Percentiles rank a stretch among this genome's conserved stretches.
Conservation (phyloP, 64 coral and sea anemone species). For the Anthopleura sola region DNA sequence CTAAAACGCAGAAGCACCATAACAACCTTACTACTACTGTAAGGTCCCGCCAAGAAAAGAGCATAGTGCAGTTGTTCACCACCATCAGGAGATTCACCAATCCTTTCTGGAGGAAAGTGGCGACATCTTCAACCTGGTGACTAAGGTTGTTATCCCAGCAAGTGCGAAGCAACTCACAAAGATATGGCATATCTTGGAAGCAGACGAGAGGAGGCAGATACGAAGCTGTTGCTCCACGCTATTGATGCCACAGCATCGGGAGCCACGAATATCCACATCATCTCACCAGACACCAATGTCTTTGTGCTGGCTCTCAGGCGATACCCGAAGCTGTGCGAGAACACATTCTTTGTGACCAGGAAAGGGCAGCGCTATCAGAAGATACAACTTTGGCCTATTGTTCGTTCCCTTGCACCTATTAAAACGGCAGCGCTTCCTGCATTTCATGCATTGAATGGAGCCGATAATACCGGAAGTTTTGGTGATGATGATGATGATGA, state of each 20-base stretch:
- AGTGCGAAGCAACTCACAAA: slow-evolving; percentile 17
- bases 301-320: slow-evolving; percentile 25
- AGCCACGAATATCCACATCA: neutral
- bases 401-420: slow-evolving; percentile 5
- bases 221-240: neutral
- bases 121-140: slow-evolving; percentile 55
- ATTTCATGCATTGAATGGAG: slow-evolving; percentile 38
- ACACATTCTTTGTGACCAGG: slow-evolving; percentile 22
- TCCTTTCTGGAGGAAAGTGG: slow-evolving; percentile 15
- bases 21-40: slow-evolving; percentile 4
- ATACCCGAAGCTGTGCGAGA: slow-evolving; percentile 13
- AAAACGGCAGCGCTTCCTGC: slow-evolving; percentile 22
- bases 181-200: slow-evolving; percentile 27
- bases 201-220: slow-evolving; percentile 19
- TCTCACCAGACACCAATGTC: slow-evolving; percentile 26
- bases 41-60: slow-evolving; percentile 5
- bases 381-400: slow-evolving; percentile 16
- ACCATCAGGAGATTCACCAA: neutral
- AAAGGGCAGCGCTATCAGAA: neutral
- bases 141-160: slow-evolving; percentile 32
- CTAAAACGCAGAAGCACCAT: neutral
- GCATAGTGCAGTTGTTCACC: neutral
- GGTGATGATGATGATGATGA: no score
- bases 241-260: slow-evolving; percentile 16
- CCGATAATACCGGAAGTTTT: slow-evolving; percentile 41